Evolutionary conservation across 1,140 invertebrate genomes (phyloP).

Genomic region (Bacillus rossius): DNA sequence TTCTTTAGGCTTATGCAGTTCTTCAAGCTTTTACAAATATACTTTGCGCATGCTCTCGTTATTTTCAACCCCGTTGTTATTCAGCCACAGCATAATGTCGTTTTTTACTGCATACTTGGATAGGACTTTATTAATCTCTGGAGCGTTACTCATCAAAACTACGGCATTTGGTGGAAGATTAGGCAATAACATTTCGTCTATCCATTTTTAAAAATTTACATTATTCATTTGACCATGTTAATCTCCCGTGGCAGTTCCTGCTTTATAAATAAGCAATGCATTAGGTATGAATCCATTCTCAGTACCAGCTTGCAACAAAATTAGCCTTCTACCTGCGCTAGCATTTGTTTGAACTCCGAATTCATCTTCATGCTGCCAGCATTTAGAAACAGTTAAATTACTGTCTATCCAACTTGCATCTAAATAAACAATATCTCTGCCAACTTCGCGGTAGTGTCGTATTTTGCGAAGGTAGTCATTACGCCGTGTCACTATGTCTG

Average conservation of each 20-base stretch:
- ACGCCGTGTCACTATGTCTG: not conserved
- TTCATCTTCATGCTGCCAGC: conserved; percentile 3
- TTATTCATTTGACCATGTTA: conserved; percentile 23
- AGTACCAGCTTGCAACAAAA: not conserved
- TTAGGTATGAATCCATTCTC: not conserved
- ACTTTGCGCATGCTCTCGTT: not conserved
- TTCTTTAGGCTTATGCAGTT: not conserved
- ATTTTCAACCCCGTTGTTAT: not conserved
- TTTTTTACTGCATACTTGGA: conserved; percentile 5
- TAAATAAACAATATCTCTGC: too few species aligned
- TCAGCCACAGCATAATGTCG: not conserved
- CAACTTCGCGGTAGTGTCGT: not conserved
- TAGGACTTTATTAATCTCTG: conserved; percentile 13
- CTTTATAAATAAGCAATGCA: not conserved
- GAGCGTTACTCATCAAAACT: conserved; percentile 24
- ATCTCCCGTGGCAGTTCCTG: conserved; percentile 6
- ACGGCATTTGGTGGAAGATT: conserved; percentile 8
- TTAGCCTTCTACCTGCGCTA: not conserved
- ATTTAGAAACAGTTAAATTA: not conserved
- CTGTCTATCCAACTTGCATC: not conserved
- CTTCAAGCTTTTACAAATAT: not conserved
- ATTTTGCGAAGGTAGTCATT: not conserved
- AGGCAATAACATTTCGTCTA: conserved; percentile 16
- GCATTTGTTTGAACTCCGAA: too few species aligned
- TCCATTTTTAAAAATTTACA: conserved; percentile 20